Evolutionary conservation across 1,140 invertebrate species (phyloP).

Genomic region (Antheraea pernyi): DNA sequence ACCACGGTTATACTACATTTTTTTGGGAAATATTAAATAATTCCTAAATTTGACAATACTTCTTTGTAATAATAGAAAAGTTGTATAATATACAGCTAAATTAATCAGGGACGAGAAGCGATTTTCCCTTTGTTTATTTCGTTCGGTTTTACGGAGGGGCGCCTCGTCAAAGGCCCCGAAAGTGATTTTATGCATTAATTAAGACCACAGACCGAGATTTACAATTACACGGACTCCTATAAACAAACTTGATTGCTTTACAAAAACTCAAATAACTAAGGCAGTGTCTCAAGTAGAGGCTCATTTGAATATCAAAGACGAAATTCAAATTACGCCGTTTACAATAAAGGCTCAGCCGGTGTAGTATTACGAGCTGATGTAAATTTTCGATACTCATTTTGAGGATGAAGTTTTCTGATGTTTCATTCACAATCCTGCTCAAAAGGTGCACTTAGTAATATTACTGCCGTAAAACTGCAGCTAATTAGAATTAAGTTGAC

Average conservation of each 20-base stretch:
- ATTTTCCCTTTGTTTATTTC: constrained; percentile 40
- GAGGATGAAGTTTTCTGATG: constrained; percentile 68
- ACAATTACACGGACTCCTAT: constrained; percentile 73
- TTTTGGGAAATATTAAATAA: not conserved
- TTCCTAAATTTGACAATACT: not conserved
- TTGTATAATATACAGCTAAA: constrained; percentile 20
- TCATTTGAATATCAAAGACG: constrained; percentile 79
- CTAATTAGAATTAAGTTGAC: no score
- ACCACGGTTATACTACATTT: no score
- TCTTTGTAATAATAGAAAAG: not conserved
- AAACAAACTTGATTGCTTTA: constrained; percentile 79
- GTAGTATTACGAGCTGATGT: constrained; percentile 75
- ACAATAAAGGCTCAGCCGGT: constrained; percentile 75
- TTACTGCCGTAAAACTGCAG: not conserved
- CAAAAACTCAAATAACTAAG: constrained; percentile 79
- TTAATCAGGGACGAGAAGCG: constrained; percentile 24
- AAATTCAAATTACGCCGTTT: constrained; percentile 78
- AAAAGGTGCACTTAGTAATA: not conserved
- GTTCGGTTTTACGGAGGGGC: constrained; percentile 31
- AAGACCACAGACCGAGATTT: constrained; percentile 72
- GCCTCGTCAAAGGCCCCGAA: constrained; percentile 42
- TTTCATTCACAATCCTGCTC: constrained; percentile 55
- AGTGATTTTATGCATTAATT: constrained; percentile 72
- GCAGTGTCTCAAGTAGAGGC: constrained; percentile 77
- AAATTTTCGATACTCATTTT: constrained; percentile 79